Conservation (phyloP, 2,797 vertebrate genomes). For the Sebastiscus tertius region DNA sequence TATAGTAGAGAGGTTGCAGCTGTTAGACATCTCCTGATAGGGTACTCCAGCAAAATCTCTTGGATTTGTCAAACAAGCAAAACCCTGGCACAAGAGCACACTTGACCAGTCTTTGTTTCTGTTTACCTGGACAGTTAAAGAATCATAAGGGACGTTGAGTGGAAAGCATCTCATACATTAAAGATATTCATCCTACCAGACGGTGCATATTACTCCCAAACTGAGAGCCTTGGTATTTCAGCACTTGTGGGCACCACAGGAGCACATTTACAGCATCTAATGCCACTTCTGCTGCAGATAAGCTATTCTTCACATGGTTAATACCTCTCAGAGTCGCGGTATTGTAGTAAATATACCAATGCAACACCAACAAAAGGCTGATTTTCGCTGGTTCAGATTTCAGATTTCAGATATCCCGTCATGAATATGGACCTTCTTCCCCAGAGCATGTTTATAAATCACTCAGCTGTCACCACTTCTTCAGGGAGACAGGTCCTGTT, state of each 20-base stretch:
- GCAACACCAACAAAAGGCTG: conserved; percentile 1
- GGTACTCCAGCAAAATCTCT: conserved; percentile 11
- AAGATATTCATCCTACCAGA: neutral
- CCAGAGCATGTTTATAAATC: conserved; percentile 67
- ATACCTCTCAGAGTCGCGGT: neutral
- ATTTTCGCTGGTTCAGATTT: conserved; percentile 9
- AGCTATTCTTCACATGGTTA: neutral
- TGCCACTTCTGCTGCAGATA: conserved; percentile 5
- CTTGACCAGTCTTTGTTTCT: neutral
- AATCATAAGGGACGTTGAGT: neutral
- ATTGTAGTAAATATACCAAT: neutral
- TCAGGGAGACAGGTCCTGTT: conserved; percentile 74
- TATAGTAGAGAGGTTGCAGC: conserved; percentile 58
- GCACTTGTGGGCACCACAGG: neutral
- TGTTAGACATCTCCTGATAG: conserved; percentile 38
- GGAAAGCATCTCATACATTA: neutral
- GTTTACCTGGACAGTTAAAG: neutral
- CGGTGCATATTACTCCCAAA: neutral
- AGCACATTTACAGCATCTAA: neutral
- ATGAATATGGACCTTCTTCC: conserved; percentile 58
- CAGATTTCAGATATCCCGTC: conserved; percentile 17
- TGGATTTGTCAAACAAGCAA: conserved; percentile 14
- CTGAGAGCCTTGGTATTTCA: neutral
- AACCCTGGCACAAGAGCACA: conserved; percentile 1
- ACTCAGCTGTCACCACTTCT: conserved; percentile 56